Base-by-base conservation (phyloP, 1,140 invertebrate genomes). In the Drosophila nebulosa region DNA sequence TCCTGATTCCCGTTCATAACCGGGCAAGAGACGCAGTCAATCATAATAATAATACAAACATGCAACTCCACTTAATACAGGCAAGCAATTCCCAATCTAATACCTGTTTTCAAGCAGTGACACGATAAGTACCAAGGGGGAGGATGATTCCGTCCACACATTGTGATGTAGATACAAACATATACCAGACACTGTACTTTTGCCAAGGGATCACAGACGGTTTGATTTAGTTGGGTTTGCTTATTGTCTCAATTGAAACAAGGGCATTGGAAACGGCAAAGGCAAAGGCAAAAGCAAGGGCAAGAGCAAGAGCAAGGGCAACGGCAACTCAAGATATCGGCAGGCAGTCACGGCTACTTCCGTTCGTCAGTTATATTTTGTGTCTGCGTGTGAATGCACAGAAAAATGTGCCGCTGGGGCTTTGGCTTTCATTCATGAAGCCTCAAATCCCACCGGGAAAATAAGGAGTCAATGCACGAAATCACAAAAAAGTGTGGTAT, bases 371-470 rank as follows among this genome's bases (percentile, higher is more conserved):
- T 39, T 66, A 67, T 55, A 62, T 18, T 46, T 27, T 24, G 26
- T 50, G 64, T 30, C 26, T 56, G 27, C 58, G 51, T 72, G 76
- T 61, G 46, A 57, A 68, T 56, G 74, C 57, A 64, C 51, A 46
- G 50, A 22, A 66, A 55, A 68, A 64, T 69, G 66, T 52, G 57
- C 57, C 36, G 22, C 53, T 32, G 39, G 50, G 74, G 74, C 67
- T 84, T 83, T 78, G 71, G 35, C 71, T 76, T 84, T 84, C 79
- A 84, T 84, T 84, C 79, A 84, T 84, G 79, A 84, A 79, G 71
- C 71, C 61, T 67, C 70, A 79, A 84, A 84, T 84, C 79, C 79
- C 79, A 84, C 51, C 76, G 79, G 79, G 72, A 84, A 84, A 84
- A 84, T 84, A 84, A 84, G 76, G 63, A 75, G 72, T 61, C 79